Base-by-base conservation (phyloP, 2,888 invertebrate species). In the Volucella zonaria region DNA sequence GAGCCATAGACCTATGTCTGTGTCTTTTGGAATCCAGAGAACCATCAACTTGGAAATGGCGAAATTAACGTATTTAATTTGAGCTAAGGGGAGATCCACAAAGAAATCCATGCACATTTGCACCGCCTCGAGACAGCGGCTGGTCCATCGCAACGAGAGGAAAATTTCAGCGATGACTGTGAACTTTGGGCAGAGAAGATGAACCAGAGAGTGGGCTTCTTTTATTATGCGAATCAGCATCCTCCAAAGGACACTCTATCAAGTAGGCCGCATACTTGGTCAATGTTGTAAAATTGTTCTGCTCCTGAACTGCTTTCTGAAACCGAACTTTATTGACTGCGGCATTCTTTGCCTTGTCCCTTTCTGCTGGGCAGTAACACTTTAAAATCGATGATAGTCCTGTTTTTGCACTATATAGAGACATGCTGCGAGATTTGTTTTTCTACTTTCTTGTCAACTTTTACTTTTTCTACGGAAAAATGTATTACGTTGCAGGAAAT, bases 1-100 rank as follows among this genome's bases (percentile, higher is more conserved):
- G 89, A 93, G 92, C 93, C 95, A 96, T 56, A 93, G 93, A 23
- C 90, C 90, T 73, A 93, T 92, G 66, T 91, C 94, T 89, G 90
- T 89, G 90, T 92, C 92, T 8, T 67, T 86, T 87, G 94, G 93
- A 88, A 93, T 91, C 91, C 96, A 95, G 58, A 93, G 91, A 43
- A 90, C 88, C n/a, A 96, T 92, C 68, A 96, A 90, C 88, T 93
- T 94, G 61, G 93, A 92, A 54, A 96, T 92, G 10, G 94, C 94
- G 87, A 93, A 92, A 86, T 93, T 93, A 4, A 94, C 93, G 90
- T 95, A 95, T 89, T 93, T 93, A 87, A 93, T 94, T 87, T 96
- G 95, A 1, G 95, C 94, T 56, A 95, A 94, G 71, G 96, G 92
- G 62, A 96, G 92, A 90, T 95, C 95, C 45, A 95, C 91, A 43